A percentile compares a stretch with the other conserved stretches of the same genome.
Conservation (phyloP, 2,888 invertebrate species). For the Agrochola lota region DNA sequence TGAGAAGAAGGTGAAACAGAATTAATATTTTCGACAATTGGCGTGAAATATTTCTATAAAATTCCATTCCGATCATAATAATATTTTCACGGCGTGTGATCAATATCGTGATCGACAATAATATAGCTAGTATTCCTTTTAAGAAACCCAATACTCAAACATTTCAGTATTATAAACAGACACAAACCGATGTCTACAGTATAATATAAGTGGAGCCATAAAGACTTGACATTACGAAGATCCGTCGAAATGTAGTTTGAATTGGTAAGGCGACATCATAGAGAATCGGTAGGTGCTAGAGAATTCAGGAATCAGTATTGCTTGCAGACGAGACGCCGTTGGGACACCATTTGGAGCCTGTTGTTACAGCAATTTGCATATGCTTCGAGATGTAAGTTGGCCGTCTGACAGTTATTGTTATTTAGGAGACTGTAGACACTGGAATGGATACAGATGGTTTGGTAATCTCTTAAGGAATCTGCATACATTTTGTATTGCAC, state of each 20-base stretch:
- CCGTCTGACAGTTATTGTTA: constrained; percentile 62
- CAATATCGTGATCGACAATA: background rate
- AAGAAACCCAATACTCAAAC: constrained; percentile 32
- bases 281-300: constrained; percentile 81
- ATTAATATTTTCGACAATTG: background rate
- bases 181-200: constrained; percentile 30
- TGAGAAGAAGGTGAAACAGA: background rate
- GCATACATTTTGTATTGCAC: background rate
- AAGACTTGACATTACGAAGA: constrained; percentile 57
- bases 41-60: constrained; percentile 2
- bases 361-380: constrained; percentile 82
- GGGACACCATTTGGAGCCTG: constrained; percentile 76
- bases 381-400: constrained; percentile 64
- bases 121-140: constrained; percentile 19
- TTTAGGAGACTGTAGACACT: constrained; percentile 51
- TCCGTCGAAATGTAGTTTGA: constrained; percentile 77
- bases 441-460: constrained; percentile 9
- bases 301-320: constrained; percentile 80
- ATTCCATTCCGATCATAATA: background rate
- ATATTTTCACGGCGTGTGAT: background rate
- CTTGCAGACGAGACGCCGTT: constrained; percentile 74
- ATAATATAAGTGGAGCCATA: constrained; percentile 55
- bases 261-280: constrained; percentile 76
- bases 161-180: constrained; percentile 27
- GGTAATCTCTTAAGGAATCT: constrained; percentile 3